These are phyloP conservation scores for Hemitrygon akajei DNA, from an alignment of 2,797 vertebrate species.

Conservation along the genomic window DNA sequence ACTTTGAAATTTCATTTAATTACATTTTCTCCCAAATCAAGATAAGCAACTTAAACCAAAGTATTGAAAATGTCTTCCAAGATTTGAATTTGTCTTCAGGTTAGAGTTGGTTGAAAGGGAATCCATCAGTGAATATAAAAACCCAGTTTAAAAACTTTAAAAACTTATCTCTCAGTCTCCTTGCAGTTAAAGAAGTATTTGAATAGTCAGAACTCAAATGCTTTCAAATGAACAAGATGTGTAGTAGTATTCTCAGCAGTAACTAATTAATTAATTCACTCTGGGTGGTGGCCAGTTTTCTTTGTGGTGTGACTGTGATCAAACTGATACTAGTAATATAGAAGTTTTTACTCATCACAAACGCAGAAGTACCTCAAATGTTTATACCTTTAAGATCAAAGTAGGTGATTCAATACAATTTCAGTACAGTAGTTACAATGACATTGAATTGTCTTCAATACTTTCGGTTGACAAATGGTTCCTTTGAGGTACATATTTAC, in stretches of 20 bases:
- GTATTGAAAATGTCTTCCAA: not conserved
- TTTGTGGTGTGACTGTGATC: no score
- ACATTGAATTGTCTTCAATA: no score
- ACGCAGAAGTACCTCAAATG: no score
- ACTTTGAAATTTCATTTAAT: no score
- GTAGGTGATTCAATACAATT: no score
- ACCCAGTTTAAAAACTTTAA: not conserved
- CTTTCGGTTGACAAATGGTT: no score
- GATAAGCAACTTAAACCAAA: not conserved
- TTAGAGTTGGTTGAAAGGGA: not conserved
- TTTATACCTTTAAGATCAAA: no score
- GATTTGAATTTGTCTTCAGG: not conserved
- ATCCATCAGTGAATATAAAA: not conserved
- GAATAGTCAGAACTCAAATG: not conserved
- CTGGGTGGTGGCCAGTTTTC: not conserved
- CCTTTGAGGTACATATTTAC: no score
- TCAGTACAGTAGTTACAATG: no score
- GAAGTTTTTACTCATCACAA: no score
- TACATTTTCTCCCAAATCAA: no score
- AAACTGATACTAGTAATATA: no score
- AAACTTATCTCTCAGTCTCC: not conserved
- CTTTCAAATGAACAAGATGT: not conserved
- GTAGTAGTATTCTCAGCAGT: not conserved
- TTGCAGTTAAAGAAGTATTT: not conserved
- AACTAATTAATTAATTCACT: not conserved